Conservation (phyloP, 2,888 invertebrate species). For the Acronicta alni region DNA sequence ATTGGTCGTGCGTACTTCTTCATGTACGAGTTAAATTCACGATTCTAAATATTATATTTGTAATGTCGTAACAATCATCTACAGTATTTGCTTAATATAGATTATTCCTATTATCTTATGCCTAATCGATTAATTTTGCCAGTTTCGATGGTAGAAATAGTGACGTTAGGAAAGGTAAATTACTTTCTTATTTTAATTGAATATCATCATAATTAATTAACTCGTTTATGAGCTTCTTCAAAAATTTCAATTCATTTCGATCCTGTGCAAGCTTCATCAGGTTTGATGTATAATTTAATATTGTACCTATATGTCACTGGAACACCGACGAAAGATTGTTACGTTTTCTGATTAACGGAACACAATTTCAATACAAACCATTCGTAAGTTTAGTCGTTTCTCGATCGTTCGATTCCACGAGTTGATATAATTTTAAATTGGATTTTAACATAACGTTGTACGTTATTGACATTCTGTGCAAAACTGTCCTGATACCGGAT, state of each 20-base stretch:
- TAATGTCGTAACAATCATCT: no score
- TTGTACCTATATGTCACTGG: not conserved
- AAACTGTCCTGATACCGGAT: slow-evolving; percentile 66
- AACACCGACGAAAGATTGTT: no score
- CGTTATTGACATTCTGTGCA: slow-evolving; percentile 65
- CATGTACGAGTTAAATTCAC: slow-evolving; percentile 19
- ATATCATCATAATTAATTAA: no score
- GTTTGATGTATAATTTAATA: not conserved
- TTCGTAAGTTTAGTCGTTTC: not conserved
- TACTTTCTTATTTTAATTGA: no score
- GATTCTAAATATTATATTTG: not conserved
- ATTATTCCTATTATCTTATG: no score
- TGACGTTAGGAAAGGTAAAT: no score
- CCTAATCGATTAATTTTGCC: not conserved
- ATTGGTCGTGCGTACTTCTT: slow-evolving; percentile 11
- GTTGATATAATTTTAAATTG: slow-evolving; percentile 25
- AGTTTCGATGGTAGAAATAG: not conserved
- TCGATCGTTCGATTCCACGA: slow-evolving; percentile 6
- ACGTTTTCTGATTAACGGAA: not conserved
- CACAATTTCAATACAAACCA: no score
- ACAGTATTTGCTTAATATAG: no score
- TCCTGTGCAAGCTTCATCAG: not conserved
- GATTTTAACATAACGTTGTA: slow-evolving; percentile 31
- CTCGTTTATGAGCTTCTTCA: no score
- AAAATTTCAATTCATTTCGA: no score